Evolutionary conservation across 2,113 vertebrate genomes (phyloP), one percentile per base, ranked within the genome.

Genomic region (Oreochromis aureus): DNA sequence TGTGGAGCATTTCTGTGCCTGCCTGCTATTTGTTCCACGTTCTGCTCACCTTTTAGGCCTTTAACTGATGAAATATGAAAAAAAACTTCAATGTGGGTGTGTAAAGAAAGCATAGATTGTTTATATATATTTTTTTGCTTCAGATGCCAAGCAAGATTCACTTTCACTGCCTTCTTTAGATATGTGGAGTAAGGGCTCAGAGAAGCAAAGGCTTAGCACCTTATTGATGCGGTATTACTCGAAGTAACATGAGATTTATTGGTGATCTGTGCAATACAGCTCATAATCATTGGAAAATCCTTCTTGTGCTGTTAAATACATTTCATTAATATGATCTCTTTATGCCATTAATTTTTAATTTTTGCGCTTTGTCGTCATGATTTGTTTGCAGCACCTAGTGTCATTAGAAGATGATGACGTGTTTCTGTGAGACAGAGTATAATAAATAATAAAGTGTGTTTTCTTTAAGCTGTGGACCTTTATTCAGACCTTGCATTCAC

Each of bases 21-120:
- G 93, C 95, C 92, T 94, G 91, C 83, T 89, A 3, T 66, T 48
- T 92, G 86, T 58, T 84, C 78, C 88, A 79, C 30, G 2, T 41
- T 81, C 73, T 90, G 90, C 91, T 92, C 93, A 93, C 93, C 89
- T 94, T 66, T 15, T 90, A 90, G 89, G 93, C 94, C 91, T 95
- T 59, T 81, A 82, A 85, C 16, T 13, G 22, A 90, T 58, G 56
- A 58, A 6, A 44, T 34, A 56, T 86, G 39, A 27, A 46, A 59
- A 46, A 59, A 71, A 16, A 3, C 10, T 46, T 86, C 15, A 71
- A 3, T 39, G 39, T 79, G n/a, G 4, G 19, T 27, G 80, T 83
- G 15, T 76, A 8, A 51, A 86, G 76, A 82, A 84, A 41, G 58
- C 78, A 44, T 83, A 71, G 63, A 39, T 76, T 71, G 71, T 71